A percentile compares a stretch with the other conserved stretches of the same genome.
These are phyloP conservation scores for Sebastes kiyomatsui DNA, from an alignment of 2,797 vertebrate species.

Conservation along the genomic window DNA sequence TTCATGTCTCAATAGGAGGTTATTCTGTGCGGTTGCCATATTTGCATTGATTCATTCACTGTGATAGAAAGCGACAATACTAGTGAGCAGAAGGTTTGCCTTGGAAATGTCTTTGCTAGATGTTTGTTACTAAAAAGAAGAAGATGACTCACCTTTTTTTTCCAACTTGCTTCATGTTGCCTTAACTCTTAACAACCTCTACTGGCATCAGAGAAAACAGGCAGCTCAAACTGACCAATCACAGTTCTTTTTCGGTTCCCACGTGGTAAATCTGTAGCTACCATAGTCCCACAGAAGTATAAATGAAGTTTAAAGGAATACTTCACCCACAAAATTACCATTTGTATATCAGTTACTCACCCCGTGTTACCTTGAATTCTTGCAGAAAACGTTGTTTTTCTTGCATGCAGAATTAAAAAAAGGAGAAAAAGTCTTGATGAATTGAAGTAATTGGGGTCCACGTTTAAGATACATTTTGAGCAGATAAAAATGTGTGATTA, in stretches of 20 bases:
- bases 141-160: background rate
- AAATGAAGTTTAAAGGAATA: background rate
- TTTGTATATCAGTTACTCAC: too few species aligned
- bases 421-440: too few species aligned
- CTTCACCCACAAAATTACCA: too few species aligned
- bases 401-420: too few species aligned
- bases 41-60: background rate
- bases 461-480: too few species aligned
- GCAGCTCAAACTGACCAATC: constrained; percentile 11
- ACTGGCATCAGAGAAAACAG: background rate
- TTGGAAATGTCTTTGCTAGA: background rate
- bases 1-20: background rate
- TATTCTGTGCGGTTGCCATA: background rate
- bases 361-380: too few species aligned
- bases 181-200: background rate
- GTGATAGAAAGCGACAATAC: background rate
- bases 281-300: background rate
- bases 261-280: background rate
- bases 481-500: too few species aligned
- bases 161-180: background rate
- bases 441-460: too few species aligned
- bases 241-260: background rate
- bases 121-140: background rate
- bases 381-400: too few species aligned
- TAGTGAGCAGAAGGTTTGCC: background rate